Evolutionary conservation across 1,140 invertebrate genomes (phyloP).

Genomic region (Littorina saxatilis): DNA sequence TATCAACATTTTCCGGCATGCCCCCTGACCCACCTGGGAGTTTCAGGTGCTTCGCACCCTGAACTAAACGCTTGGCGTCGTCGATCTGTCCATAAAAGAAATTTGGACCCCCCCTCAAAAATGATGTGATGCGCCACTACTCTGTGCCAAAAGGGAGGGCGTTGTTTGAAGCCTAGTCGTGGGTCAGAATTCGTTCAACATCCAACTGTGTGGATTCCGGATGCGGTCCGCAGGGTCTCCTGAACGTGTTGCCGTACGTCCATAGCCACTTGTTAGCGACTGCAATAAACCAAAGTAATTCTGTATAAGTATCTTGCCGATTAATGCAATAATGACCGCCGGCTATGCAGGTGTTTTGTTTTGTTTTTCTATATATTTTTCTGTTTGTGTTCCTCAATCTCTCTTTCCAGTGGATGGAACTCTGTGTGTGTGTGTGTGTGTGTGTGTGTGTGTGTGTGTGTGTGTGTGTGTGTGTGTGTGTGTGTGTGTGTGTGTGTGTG

Average conservation of each 20-base stretch:
- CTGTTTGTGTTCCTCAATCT: not conserved
- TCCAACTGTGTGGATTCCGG: slow-evolving; percentile 35
- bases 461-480: slow-evolving; percentile 2
- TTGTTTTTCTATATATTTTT: too few relatives aligned
- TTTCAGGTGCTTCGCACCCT: too few relatives aligned
- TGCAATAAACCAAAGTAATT: not conserved
- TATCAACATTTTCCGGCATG: too few relatives aligned
- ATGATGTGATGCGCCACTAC: too few relatives aligned
- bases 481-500: not conserved
- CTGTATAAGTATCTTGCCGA: not conserved
- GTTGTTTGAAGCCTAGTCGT: too few relatives aligned
- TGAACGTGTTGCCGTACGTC: slow-evolving; percentile 44
- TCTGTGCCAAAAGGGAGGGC: too few relatives aligned
- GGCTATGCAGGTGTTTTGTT: not conserved
- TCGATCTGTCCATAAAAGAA: too few relatives aligned
- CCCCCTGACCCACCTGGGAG: too few relatives aligned
- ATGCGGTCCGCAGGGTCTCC: slow-evolving; percentile 28
- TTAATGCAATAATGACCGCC: not conserved
- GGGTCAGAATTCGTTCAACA: slow-evolving; percentile 16
- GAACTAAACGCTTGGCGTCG: too few relatives aligned
- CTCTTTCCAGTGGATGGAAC: not conserved
- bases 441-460: not conserved
- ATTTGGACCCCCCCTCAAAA: too few relatives aligned
- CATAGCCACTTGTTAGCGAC: slow-evolving; percentile 47
- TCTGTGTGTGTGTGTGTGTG: not conserved